Conservation (phyloP, 1,140 invertebrate species). For the Apocrypta bakeri region DNA sequence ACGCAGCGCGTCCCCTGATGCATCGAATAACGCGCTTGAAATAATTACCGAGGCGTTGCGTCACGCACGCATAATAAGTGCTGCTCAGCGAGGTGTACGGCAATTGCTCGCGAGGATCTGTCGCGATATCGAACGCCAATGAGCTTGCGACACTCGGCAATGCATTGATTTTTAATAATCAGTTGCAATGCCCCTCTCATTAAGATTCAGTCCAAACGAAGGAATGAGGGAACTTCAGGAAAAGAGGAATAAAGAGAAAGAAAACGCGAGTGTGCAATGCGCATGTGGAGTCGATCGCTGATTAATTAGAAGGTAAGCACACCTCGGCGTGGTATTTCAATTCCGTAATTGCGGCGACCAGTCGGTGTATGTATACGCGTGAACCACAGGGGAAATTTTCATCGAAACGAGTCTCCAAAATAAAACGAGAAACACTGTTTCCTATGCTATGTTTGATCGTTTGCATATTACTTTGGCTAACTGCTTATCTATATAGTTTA, state of each 20-base stretch:
- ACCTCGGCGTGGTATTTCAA: slow-evolving; percentile 2
- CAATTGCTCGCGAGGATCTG: slow-evolving; percentile 5
- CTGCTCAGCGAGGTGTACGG: neutral
- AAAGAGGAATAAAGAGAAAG: neutral
- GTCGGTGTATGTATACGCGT: too few species aligned
- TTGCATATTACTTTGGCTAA: too few species aligned
- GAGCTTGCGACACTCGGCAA: neutral
- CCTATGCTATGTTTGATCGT: neutral
- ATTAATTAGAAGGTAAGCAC: slow-evolving; percentile 29
- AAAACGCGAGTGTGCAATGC: neutral
- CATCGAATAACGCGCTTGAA: neutral
- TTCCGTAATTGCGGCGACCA: slow-evolving; percentile 15
- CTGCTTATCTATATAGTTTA: neutral
- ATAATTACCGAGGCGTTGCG: slow-evolving; percentile 4
- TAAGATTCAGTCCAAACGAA: slow-evolving; percentile 51
- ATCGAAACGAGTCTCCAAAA: slow-evolving; percentile 5
- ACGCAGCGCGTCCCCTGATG: neutral
- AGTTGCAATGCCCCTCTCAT: slow-evolving; percentile 55
- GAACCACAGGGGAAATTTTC: neutral
- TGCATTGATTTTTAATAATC: slow-evolving; percentile 62
- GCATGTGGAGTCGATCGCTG: slow-evolving; percentile 17
- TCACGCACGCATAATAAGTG: slow-evolving; percentile 6
- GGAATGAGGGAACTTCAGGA: neutral
- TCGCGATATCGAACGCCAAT: slow-evolving; percentile 12
- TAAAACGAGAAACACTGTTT: slow-evolving; percentile 13